Evolutionary conservation across 2,888 invertebrate genomes (phyloP), one percentile per base, ranked within the genome.

Genomic region (Aleiodes testaceus): DNA sequence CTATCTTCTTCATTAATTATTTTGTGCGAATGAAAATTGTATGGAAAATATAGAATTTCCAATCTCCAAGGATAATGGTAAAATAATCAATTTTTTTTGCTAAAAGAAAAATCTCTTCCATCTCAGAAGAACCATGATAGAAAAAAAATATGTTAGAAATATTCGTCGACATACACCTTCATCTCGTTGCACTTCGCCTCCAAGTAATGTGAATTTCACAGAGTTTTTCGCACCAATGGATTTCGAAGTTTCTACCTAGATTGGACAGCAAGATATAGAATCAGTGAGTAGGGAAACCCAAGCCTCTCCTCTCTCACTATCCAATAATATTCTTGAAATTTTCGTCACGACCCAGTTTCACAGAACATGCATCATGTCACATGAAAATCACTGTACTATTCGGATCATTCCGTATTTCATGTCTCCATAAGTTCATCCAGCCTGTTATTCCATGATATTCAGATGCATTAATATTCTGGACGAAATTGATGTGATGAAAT

Each of bases 261-360:
- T 59, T 59, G 59, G 59, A 59, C 59, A 59, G 59, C 59, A 42
- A 59, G 36, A 59, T 59, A 36, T 36, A 59, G 55, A 55, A 22
- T 55, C 55, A 14, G 22, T 30, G 55, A 22, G 26, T 30, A 26
- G 53, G 26, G 20, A 53, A 22, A n/a, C 22, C 22, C 26, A 53
- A 22, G n/a, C 12, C 18, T 9, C 26, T 11, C 59, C 16, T 14
- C 16, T 20, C 14, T 12, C 16, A 59, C 18, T 6, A 59, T 59
- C 42, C 11, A 42, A 59, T 59, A 59, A 59, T 59, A 59, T 59
- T 59, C 59, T 59, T 59, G 16, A 42, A 14, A 18, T 42, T 59
- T 36, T 59, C 59, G 59, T 16, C 36, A 42, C 59, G 36, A 59
- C 42, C 42, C 59, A 59, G 36, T 59, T 42, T 59, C 18, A 59